Evolutionary conservation across 2,888 invertebrate species (phyloP).

Genomic region (Caradrina clavipalpis): DNA sequence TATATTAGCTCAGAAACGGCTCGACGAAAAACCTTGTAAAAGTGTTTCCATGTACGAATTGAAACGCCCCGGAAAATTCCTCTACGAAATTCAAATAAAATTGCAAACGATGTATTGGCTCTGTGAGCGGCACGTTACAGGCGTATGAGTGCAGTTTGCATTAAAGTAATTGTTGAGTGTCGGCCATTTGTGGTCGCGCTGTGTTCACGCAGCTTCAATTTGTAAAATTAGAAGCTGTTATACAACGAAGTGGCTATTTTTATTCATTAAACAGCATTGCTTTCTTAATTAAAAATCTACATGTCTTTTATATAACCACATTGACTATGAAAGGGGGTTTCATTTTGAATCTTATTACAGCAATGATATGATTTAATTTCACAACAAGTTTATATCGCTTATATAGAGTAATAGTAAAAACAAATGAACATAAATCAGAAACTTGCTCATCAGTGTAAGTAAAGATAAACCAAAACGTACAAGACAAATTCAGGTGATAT

Average conservation of each 20-base stretch:
- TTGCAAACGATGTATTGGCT: constrained; percentile 81
- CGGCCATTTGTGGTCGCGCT: constrained; percentile 73
- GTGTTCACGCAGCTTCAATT: constrained; percentile 79
- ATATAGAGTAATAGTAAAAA: constrained; percentile 29
- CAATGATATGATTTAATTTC: constrained; percentile 19
- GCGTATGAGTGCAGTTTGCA: constrained; percentile 80
- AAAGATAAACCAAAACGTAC: constrained; percentile 64
- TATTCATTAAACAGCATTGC: constrained; percentile 67
- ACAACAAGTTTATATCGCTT: constrained; percentile 11
- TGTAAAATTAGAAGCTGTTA: constrained; percentile 79
- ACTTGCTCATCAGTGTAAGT: constrained; percentile 51
- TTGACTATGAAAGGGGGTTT: constrained; percentile 42
- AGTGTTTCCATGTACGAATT: constrained; percentile 81
- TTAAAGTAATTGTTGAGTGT: constrained; percentile 79
- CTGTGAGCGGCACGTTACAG: constrained; percentile 68
- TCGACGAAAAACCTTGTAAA: constrained; percentile 73
- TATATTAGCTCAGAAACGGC: constrained; percentile 73
- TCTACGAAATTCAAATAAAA: constrained; percentile 79
- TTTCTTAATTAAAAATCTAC: constrained; percentile 66
- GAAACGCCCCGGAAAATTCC: constrained; percentile 72
- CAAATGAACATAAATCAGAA: constrained; percentile 56
- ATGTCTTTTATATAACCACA: constrained; percentile 32
- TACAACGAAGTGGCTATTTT: constrained; percentile 70
- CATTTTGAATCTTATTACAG: constrained; percentile 11
- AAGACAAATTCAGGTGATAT: constrained; percentile 77